A percentile compares a stretch with the other conserved stretches of the same genome.
Conservation (phyloP, 2,797 vertebrate genomes). For the Hydrophis major region DNA sequence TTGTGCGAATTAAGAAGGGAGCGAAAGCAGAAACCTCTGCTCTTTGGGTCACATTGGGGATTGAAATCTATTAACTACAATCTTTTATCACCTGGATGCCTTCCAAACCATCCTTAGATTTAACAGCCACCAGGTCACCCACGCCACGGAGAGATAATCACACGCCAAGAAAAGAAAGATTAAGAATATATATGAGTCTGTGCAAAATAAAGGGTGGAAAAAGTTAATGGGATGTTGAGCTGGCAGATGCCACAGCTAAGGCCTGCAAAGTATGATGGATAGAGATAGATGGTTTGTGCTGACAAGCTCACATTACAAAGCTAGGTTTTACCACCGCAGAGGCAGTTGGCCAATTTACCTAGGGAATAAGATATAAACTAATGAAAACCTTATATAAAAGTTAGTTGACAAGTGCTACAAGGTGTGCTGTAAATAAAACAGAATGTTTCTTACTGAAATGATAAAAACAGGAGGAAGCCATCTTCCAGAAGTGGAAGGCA, state of each 20-base stretch:
- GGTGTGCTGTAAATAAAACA: neutral
- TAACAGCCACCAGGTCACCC: conserved; percentile 47
- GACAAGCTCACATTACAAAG: neutral
- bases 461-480: neutral
- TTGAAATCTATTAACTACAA: conserved; percentile 12
- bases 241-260: conserved; percentile 19
- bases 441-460: conserved; percentile 8
- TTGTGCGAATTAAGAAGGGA: neutral
- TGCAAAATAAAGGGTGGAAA: conserved; percentile 48
- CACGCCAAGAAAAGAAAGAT: conserved; percentile 56
- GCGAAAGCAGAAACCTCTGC: neutral
- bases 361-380: neutral
- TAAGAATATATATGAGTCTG: conserved; percentile 44
- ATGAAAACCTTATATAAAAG: neutral
- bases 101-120: conserved; percentile 32
- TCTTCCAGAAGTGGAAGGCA: neutral
- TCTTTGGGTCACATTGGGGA: neutral
- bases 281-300: conserved; percentile 24
- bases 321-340: neutral
- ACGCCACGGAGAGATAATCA: conserved; percentile 43
- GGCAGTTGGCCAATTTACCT: neutral
- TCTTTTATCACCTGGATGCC: conserved; percentile 8
- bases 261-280: conserved; percentile 46
- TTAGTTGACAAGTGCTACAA: conserved; percentile 8
- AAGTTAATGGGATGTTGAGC: conserved; percentile 60